A percentile compares a stretch with the other conserved stretches of the same genome.
Evolutionary conservation across 2,888 invertebrate species (phyloP).

Genomic region (Neoitamus cyanurus): DNA sequence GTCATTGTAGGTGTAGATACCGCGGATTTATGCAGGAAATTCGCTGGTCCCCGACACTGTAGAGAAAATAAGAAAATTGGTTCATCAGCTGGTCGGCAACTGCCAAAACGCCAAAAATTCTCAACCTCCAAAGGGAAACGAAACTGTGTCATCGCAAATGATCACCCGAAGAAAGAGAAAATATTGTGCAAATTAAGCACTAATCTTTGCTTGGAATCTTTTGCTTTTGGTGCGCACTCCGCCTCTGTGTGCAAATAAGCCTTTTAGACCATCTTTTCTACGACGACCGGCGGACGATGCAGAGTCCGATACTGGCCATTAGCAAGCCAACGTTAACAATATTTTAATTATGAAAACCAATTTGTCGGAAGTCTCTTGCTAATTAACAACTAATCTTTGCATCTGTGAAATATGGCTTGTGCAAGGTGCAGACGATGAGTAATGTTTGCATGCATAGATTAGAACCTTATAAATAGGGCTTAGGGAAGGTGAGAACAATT

Average conservation of each 20-base stretch:
- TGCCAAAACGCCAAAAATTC: neutral
- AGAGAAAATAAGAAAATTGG: constrained; percentile 2
- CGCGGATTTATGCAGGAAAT: neutral
- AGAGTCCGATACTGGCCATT: neutral
- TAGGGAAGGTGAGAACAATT: no score
- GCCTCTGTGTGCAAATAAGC: neutral
- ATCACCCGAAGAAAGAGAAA: constrained; percentile 8
- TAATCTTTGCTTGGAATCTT: neutral
- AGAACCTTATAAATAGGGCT: no score
- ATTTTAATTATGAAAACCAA: neutral
- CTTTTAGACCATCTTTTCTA: neutral
- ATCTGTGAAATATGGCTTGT: neutral
- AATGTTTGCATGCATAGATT: no score
- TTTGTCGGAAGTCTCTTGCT: neutral
- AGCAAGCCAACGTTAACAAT: neutral
- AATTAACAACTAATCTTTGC: neutral
- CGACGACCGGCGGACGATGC: neutral
- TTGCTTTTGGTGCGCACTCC: neutral
- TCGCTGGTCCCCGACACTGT: neutral
- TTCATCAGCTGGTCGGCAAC: neutral
- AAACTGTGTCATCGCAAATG: constrained; percentile 4
- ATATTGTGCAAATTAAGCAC: constrained; percentile 6
- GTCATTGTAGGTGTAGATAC: neutral
- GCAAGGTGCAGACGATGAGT: neutral
- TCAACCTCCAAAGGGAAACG: neutral